Evolutionary conservation across 2,113 vertebrate genomes (phyloP).

Genomic region (Phaethornis superciliosus): DNA sequence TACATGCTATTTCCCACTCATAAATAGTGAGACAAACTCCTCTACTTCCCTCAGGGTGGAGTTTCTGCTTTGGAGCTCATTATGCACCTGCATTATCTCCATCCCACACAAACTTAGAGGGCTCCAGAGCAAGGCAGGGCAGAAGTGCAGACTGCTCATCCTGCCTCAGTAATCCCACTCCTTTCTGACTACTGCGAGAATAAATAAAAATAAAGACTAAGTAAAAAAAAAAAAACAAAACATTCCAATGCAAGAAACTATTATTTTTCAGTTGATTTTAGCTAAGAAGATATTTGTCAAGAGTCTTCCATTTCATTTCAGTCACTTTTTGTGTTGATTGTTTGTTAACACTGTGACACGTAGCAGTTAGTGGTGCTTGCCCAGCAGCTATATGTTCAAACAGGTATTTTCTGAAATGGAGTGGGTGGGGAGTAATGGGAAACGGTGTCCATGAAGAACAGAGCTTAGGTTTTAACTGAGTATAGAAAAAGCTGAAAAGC

Average conservation of each 20-base stretch:
- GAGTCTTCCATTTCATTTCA: not conserved
- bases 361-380: not conserved
- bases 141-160: not conserved
- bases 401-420: constrained; percentile 20
- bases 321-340: not conserved
- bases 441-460: not conserved
- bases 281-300: not conserved
- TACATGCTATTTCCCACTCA: not conserved
- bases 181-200: not conserved
- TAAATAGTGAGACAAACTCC: not conserved
- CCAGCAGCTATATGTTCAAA: not conserved
- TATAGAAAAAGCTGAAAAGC: constrained; percentile 12
- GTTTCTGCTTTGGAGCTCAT: not conserved
- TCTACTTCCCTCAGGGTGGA: not conserved
- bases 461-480: not conserved
- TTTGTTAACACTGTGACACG: not conserved
- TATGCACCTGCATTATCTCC: not conserved
- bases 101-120: not conserved
- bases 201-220: not conserved
- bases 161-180: not conserved
- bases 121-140: not conserved
- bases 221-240: not conserved
- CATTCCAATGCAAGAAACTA: not conserved
- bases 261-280: not conserved
- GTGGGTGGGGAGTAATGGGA: not conserved